phyloP scores from a whole-genome alignment of 1,140 invertebrate species.

The Mya arenaria region DNA sequence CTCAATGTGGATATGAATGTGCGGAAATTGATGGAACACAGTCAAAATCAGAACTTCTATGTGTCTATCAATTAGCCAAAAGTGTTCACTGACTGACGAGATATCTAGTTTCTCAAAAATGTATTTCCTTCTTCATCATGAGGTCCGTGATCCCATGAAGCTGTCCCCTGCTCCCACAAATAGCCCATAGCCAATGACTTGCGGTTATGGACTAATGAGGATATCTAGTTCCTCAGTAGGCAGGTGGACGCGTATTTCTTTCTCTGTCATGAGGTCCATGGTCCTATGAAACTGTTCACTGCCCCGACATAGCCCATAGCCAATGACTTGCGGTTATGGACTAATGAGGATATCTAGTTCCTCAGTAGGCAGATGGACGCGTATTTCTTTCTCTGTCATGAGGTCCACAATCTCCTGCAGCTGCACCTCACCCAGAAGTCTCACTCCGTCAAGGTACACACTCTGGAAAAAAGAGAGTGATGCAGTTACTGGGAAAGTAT shows the following conservation, averaged over 20 bases:
- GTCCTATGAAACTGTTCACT: constrained; percentile 79
- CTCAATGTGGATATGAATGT: no score
- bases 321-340: background rate
- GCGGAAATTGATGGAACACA: no score
- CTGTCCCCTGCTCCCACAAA: no score
- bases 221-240: constrained; percentile 82
- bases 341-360: constrained; percentile 80
- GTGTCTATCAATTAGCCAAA: no score
- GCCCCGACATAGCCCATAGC: no score
- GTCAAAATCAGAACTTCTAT: no score
- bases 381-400: constrained; percentile 81
- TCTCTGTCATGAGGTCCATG: constrained; percentile 81
- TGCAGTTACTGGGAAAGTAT: no score
- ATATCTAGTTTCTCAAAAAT: no score
- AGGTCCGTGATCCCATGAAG: no score
- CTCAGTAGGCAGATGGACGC: constrained; percentile 80
- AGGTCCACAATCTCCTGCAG: constrained; percentile 80
- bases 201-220: constrained; percentile 57
- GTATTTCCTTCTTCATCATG: no score
- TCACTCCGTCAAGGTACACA: constrained; percentile 79
- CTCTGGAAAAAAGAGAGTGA: no score
- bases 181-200: background rate
- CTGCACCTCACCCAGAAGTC: constrained; percentile 74
- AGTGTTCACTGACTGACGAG: no score
- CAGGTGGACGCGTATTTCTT: constrained; percentile 80